Evolutionary conservation across 1,140 invertebrate species (phyloP), one percentile per base, ranked within the genome.

Genomic region (Drosophila parvula): DNA sequence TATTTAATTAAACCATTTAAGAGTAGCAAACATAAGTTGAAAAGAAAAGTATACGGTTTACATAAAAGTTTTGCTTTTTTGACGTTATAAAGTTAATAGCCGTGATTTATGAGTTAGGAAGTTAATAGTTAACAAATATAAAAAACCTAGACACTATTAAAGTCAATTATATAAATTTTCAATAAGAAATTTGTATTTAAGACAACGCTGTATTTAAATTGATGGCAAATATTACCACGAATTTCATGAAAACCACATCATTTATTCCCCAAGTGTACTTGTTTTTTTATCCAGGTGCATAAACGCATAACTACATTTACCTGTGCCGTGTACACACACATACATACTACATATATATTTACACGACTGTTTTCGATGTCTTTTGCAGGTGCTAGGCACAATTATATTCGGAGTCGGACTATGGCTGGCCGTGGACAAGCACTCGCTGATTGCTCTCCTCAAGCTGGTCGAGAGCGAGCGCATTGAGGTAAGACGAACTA

Each of bases 371-470:
- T 47, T 32, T 64, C 61, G 38, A 65, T 48, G 28, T 30, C 36
- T 59, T 78, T 79, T 68, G 61, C 93, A 97, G 96, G 91, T 96
- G 81, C 93, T 95, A 74, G 96, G 96, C 79, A 95, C 95, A 81
- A 94, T 94, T 56, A 94, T 96, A 50, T 92, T 97, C 48, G 94
- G 95, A 14, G 93, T 96, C 50, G 96, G 96, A 79, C 95, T 96
- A 91, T 97, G 96, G 96, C 91, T 97, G 5, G 93, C 94, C 18
- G 94, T 95, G 14, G 96, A 96, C 91, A 94, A 94, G 77, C 94
- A 93, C 69, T 95, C 96, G 9, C 93, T 95, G 78, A 94, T 95
- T 63, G 93, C 94, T 73, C 92, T 96, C 73, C 93, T 94, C 57
- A 94, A 93, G 84, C 93, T 94, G 78, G 93, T 94, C 62, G 94